These are phyloP conservation scores for Garra rufa DNA, from an alignment of 2,113 vertebrate species.

Conservation along the genomic window DNA sequence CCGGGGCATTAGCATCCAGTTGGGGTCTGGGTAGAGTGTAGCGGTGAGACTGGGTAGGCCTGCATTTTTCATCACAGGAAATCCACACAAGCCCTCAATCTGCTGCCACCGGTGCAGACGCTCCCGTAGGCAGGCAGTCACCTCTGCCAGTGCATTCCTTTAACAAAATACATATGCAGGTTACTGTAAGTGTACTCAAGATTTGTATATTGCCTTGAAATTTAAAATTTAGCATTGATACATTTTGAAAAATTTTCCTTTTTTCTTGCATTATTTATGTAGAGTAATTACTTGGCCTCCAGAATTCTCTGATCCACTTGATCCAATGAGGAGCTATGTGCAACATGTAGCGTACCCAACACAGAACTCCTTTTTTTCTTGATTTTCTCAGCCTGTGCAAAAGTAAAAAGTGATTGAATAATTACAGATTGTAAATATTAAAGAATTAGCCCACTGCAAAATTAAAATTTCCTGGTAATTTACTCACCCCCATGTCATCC, in stretches of 20 bases:
- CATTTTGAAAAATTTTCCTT: too few species aligned
- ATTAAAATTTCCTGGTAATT: background rate
- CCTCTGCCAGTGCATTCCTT: conserved; percentile 90
- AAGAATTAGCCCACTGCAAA: too few species aligned
- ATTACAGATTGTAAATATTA: background rate
- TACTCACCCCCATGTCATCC: background rate
- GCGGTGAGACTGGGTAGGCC: conserved; percentile 88
- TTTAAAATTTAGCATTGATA: background rate
- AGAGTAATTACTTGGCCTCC: conserved; percentile 89
- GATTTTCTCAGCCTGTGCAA: conserved; percentile 90
- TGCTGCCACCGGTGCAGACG: conserved; percentile 96
- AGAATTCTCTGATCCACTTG: conserved; percentile 98
- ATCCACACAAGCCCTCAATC: conserved; percentile 92
- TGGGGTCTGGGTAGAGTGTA: conserved; percentile 90
- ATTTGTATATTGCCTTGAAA: background rate
- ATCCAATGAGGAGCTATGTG: conserved; percentile 95
- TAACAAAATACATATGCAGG: conserved; percentile 42
- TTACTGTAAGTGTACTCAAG: background rate
- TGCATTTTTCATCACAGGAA: conserved; percentile 89
- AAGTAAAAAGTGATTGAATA: background rate
- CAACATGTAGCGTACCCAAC: conserved; percentile 93
- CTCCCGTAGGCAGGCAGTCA: conserved; percentile 91
- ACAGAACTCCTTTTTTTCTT: conserved; percentile 96
- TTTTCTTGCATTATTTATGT: background rate
- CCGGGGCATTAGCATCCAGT: conserved; percentile 85